Evolutionary conservation across 2,113 vertebrate species (phyloP).

Genomic region (Anguilla japonica): DNA sequence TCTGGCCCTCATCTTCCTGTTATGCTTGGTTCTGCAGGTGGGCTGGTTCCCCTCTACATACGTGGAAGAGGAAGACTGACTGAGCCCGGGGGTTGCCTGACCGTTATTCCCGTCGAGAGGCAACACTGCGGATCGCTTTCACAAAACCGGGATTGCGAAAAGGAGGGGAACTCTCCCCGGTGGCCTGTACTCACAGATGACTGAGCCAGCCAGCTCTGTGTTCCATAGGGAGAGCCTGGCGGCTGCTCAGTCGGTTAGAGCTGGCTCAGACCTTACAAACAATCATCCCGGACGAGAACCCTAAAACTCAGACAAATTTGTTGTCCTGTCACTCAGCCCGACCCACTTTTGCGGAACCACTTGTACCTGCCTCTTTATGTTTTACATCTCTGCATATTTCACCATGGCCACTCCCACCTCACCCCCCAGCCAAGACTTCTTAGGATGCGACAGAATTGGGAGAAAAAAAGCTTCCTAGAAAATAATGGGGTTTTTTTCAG

Average conservation of each 20-base stretch:
- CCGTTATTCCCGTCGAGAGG: not conserved
- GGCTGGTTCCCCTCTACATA: slow-evolving; percentile 97
- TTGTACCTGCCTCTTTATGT: no score
- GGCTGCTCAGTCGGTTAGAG: slow-evolving; percentile 31
- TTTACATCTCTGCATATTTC: not conserved
- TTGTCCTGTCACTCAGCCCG: slow-evolving; percentile 50
- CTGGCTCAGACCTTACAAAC: slow-evolving; percentile 43
- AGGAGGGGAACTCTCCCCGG: slow-evolving; percentile 53
- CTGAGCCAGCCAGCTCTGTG: slow-evolving; percentile 55
- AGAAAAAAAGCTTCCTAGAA: not conserved
- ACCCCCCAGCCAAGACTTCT: not conserved
- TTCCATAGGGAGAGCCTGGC: slow-evolving; percentile 56
- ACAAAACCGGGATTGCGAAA: not conserved
- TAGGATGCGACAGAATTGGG: slow-evolving; percentile 1
- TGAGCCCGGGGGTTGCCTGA: not conserved
- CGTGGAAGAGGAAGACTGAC: slow-evolving; percentile 90
- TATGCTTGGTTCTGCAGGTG: slow-evolving; percentile 68
- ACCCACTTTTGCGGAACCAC: slow-evolving; percentile 39
- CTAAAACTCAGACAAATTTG: slow-evolving; percentile 32
- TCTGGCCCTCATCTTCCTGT: not conserved
- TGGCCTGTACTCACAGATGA: slow-evolving; percentile 59
- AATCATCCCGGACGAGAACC: slow-evolving; percentile 49
- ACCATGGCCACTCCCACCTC: not conserved
- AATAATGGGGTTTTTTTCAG: not conserved
- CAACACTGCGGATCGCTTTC: not conserved